phyloP scores from a whole-genome alignment of 2,113 vertebrate genomes.

The human (Homo sapiens) region DNA sequence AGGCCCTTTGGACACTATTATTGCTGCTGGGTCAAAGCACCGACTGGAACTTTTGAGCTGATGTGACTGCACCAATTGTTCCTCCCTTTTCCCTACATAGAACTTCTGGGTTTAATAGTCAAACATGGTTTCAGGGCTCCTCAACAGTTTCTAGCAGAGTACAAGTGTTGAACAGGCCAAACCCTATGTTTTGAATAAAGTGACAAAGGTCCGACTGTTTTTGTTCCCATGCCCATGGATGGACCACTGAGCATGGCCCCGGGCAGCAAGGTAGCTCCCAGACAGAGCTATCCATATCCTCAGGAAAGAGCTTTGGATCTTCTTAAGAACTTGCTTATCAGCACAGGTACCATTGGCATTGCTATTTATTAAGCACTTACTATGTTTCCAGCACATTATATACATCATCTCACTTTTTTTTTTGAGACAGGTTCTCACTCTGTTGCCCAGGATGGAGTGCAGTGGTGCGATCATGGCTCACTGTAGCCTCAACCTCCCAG shows the following conservation, averaged over 20 bases:
- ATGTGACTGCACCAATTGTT: neutral
- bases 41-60: neutral
- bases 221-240: neutral
- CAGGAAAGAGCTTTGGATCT: neutral
- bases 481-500: too few species aligned
- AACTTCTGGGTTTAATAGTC: neutral
- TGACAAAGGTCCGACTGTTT: neutral
- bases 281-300: neutral
- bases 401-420: too few species aligned
- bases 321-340: neutral
- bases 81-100: neutral
- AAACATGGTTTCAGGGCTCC: neutral
- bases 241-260: neutral
- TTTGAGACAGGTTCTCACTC: too few species aligned
- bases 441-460: too few species aligned
- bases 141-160: neutral
- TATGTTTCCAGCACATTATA: neutral
- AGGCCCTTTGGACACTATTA: neutral
- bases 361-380: neutral
- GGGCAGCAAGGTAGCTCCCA: neutral
- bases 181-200: conserved; percentile 35
- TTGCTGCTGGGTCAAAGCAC: neutral
- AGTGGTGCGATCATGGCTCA: too few species aligned
- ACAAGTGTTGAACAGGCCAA: neutral
- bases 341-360: neutral